Evolutionary conservation across 2,888 invertebrate genomes (phyloP).

Genomic region (Gymnocheta viridis): DNA sequence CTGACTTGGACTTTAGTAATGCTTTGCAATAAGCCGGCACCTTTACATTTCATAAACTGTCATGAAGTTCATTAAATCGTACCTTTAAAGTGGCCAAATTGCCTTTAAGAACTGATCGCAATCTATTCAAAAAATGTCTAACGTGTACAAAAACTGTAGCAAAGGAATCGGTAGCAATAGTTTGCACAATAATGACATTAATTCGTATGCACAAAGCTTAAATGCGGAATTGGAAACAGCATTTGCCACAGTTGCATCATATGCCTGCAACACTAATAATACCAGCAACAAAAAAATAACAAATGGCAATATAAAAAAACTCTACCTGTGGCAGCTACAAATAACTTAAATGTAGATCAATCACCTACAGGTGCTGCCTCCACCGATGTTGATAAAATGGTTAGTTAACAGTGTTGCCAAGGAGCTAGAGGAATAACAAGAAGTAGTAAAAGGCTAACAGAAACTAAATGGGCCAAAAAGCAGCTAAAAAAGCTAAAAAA

Average conservation of each 20-base stretch:
- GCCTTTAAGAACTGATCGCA: conserved; percentile 40
- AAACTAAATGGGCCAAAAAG: too few relatives aligned
- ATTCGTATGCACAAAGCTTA: conserved; percentile 52
- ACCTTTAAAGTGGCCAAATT: conserved; percentile 10
- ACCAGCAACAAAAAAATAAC: neutral
- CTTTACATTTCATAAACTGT: conserved; percentile 30
- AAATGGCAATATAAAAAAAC: neutral
- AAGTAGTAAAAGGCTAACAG: too few relatives aligned
- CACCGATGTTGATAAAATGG: neutral
- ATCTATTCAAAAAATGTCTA: conserved; percentile 26
- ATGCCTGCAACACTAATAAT: conserved; percentile 26
- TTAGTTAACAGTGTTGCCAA: too few relatives aligned
- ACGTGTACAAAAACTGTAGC: neutral
- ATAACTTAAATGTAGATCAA: conserved; percentile 66
- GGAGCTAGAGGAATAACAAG: too few relatives aligned
- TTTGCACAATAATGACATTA: conserved; percentile 41
- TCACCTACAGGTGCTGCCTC: conserved; percentile 63
- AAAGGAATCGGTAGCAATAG: neutral
- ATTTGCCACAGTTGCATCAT: conserved; percentile 60
- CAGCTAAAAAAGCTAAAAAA: too few relatives aligned
- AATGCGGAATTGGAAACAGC: conserved; percentile 61
- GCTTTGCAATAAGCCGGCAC: conserved; percentile 25
- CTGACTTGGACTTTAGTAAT: conserved; percentile 10
- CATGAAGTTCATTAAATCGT: neutral
- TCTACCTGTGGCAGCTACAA: conserved; percentile 44